Base-by-base conservation (phyloP, 2,797 vertebrate genomes). In the Champsocephalus gunnari region DNA sequence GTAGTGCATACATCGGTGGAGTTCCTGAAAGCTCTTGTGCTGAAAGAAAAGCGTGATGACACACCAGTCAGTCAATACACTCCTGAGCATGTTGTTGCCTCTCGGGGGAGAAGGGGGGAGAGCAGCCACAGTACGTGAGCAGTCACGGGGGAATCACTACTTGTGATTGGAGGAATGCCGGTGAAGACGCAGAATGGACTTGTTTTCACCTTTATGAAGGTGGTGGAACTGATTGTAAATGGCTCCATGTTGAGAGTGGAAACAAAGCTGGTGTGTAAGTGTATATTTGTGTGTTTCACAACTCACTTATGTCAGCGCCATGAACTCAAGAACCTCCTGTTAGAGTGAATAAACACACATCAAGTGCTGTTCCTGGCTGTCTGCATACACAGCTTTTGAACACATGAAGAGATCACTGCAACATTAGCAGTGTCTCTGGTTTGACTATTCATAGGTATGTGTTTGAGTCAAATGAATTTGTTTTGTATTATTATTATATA, bases 1-100 rank as follows among this genome's bases (percentile, higher is more conserved):
- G 92, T 99, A 99, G 92, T 99, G 98, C 97, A 99, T 99, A 93
- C 99, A 99, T 65, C 97, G 96, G 89, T 99, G 97, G 57, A 98
- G 96, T 89, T 99, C 98, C 92, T 99, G 98, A 94, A 97, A 99
- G 90, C 96, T 95, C 93, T 96, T 96, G 87, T 99, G 97, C 98
- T 99, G 90, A 45, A 94, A 34, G 93, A 34, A 34, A 34, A 34
- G 61, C 21, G 34, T 10, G 55, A 90, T 61, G 63, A 93, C 58
- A 84, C 51, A 84, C 51, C n/a, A 73, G 80, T 71, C 16, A 80
- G 63, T 71, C 68, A 77, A 82, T 85, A 81, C 83, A 64, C 43
- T 53, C 56, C 73, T 62, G 63, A 77, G 64, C 65, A 67, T 57
- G 65, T 63, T 71, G 49, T 72, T 76, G 19, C 43, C 62, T 19